These are phyloP conservation scores for Rattus rattus DNA, from an alignment of 2,113 vertebrate species.

Conservation along the genomic window DNA sequence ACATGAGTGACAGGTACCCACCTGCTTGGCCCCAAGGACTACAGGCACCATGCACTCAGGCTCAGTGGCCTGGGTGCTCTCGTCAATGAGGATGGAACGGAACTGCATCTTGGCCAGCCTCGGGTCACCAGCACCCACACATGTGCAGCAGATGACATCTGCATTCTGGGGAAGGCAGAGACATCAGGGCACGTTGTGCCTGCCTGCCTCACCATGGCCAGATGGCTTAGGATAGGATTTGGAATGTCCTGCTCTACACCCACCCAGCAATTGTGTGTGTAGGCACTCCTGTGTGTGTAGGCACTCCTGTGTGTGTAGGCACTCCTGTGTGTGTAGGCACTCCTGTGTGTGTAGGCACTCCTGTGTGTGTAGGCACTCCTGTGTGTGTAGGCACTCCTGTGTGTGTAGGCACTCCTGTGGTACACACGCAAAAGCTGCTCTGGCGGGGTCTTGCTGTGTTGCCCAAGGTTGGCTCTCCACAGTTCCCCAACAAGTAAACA, in stretches of 20 bases:
- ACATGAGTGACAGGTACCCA: conserved; percentile 71
- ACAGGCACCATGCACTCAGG: conserved; percentile 99
- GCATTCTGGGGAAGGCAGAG: conserved; percentile 90
- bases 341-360: too few relatives aligned
- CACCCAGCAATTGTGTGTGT: neutral
- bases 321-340: too few relatives aligned
- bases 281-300: too few relatives aligned
- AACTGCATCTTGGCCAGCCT: conserved; percentile 99
- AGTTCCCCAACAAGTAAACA: neutral
- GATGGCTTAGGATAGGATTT: fast-evolving
- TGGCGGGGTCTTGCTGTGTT: neutral
- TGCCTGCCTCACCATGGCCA: neutral
- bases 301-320: too few relatives aligned
- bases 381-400: too few relatives aligned
- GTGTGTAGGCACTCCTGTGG: too few relatives aligned
- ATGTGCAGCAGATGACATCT: conserved; percentile 98
- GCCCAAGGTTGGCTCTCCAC: neutral
- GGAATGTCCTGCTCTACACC: fast-evolving
- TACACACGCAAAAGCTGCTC: neutral
- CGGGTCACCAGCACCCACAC: conserved; percentile 97
- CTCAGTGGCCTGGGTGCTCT: conserved; percentile 98
- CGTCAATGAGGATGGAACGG: conserved; percentile 98
- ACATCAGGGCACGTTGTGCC: neutral
- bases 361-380: too few relatives aligned
- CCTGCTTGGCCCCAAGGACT: conserved; percentile 98